Base-by-base conservation (phyloP, 2,797 vertebrate species). In the Enteromius viviparus region DNA sequence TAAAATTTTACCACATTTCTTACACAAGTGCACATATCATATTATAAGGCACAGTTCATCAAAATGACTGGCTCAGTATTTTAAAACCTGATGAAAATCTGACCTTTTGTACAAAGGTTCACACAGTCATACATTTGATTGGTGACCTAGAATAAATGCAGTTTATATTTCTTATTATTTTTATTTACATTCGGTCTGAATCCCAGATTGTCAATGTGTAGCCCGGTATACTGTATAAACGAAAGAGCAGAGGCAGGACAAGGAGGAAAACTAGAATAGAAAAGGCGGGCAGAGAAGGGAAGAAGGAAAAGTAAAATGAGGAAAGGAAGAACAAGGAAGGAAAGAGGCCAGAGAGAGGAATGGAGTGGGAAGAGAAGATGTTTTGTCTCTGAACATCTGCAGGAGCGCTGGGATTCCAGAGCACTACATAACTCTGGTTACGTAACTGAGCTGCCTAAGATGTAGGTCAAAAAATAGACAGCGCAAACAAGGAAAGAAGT, bases 281-380 rank as follows among this genome's bases (percentile, higher is more conserved):
- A 40, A 76, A 42, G 4, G 3, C 12, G 3, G 37, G 14, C 12
- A 58, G 5, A 68, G 8, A 5, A 58, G 11, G 21, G 11, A 42
- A 80, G 37, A 23, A 60, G 37, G 75, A 47, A 77, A 15, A 64
- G 58, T 29, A 29, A 71, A 80, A 71, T 9, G 34, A 32, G 26
- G 10, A 71, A 21, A 34, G 47, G 29, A 34, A 90, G 90, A 91
- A 90, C 84, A 86, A 40, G 51, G 8, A 32, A 32, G n/a, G 71
- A 66, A 65, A 19, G 23, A 26, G n/a, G 60, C 29, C 17, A 64
- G 76, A 78, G 65, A 80, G 49, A 45, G 32, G 42, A 82, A 60
- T 21, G 15, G 29, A 84, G 68, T 68, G 21, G 49, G 58, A 49
- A 83, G 19, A 68, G 72, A 58, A 32, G 76, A 8, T 51, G 80